A percentile compares a stretch with the other conserved stretches of the same genome.
Conservation (phyloP, 2,797 vertebrate genomes). For the Cossypha dichroa region DNA sequence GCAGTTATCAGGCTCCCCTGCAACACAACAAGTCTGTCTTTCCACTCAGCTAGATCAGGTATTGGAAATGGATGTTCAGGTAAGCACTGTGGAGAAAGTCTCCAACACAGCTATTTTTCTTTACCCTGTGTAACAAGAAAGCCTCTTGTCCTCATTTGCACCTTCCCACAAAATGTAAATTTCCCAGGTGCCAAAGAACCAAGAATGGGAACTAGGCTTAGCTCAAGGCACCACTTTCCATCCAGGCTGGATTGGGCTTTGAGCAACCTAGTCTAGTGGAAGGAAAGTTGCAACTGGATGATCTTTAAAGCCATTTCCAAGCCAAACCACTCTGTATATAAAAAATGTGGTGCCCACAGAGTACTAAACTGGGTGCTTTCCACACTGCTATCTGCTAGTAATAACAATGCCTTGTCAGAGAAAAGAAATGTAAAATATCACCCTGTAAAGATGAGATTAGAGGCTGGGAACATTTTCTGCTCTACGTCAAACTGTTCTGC, state of each 20-base stretch:
- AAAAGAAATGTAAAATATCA: background rate
- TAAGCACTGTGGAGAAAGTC: background rate
- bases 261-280: background rate
- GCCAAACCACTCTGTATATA: background rate
- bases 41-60: background rate
- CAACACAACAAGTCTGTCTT: background rate
- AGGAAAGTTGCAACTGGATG: background rate
- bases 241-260: background rate
- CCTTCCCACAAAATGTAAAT: background rate
- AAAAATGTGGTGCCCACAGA: background rate
- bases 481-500: background rate
- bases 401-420: background rate
- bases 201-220: background rate
- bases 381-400: background rate
- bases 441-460: background rate
- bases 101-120: background rate
- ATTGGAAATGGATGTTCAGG: background rate
- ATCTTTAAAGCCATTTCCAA: background rate
- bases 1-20: background rate
- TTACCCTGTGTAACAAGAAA: background rate
- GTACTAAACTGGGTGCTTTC: background rate
- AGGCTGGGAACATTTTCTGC: background rate
- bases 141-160: background rate
- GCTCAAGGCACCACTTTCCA: background rate
- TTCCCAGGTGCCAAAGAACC: background rate